Evolutionary conservation across 2,113 vertebrate genomes (phyloP).

Genomic region (Ramphastos sulfuratus): DNA sequence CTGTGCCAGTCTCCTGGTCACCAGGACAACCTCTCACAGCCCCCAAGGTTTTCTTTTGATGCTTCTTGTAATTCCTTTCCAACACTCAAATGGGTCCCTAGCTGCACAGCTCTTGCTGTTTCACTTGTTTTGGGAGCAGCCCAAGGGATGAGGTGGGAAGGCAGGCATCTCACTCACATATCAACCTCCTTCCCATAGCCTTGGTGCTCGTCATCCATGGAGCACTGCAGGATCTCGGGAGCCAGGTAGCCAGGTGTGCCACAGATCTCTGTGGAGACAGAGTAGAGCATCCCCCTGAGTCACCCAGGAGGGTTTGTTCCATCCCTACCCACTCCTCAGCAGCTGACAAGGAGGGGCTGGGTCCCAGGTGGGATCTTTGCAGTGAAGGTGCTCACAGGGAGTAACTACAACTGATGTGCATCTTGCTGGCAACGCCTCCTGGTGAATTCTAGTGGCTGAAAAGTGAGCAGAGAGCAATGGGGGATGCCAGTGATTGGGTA

Average conservation of each 20-base stretch:
- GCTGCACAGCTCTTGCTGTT: accelerated
- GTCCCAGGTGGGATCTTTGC: not conserved
- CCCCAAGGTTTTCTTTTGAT: accelerated
- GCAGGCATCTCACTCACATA: constrained; percentile 80
- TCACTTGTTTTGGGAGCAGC: not conserved
- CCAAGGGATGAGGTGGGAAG: accelerated
- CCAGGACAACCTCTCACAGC: not conserved
- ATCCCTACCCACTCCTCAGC: not conserved
- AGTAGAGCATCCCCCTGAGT: not conserved
- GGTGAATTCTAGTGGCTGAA: not conserved
- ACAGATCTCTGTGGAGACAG: constrained; percentile 85
- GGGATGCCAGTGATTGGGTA: not conserved
- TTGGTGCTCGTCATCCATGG: constrained; percentile 87
- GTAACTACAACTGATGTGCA: not conserved
- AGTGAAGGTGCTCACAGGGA: not conserved
- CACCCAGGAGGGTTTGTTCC: not conserved
- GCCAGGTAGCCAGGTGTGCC: constrained; percentile 96
- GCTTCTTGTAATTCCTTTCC: not conserved
- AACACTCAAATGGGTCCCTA: not conserved
- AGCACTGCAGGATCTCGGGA: constrained; percentile 95
- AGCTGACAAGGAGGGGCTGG: accelerated
- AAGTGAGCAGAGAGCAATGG: accelerated
- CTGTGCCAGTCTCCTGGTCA: not conserved
- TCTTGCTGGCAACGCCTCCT: not conserved
- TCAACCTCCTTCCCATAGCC: constrained; percentile 92